Base-by-base conservation (phyloP, 2,113 vertebrate genomes). In the Periophthalmodon schlosseri region DNA sequence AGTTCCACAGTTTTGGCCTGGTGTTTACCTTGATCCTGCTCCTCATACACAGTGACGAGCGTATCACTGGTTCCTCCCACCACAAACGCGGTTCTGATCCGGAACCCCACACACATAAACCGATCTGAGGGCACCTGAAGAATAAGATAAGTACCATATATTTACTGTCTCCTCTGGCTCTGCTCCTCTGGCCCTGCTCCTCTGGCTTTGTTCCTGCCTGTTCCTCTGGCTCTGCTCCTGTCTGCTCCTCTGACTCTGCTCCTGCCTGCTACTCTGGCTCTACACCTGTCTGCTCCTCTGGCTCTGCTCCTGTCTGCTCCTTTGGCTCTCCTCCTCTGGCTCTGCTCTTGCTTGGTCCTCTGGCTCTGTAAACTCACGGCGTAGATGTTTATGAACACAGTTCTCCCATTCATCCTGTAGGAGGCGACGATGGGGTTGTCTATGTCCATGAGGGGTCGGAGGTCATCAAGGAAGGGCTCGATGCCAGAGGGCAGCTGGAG, bases 401-500 rank as follows among this genome's bases (percentile, higher is more conserved):
- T 94, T 56, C 91, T 91, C 0, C 95, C 95, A 63, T 88, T 88
- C 20, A 96, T 91, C 70, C 95, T 90, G 39, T 95, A 98, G 80
- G 94, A 83, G n/a, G 92, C 90, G 80, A 97, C 78, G 46, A 93
- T 0, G 15, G 93, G 93, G 72, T 96, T 95, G 0, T 92, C 79
- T 12, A 72, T 44, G 73, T 95, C 94, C 11, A 84, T 89, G 78
- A 96, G 94, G 88, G 85, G 90, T 68, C 79, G 73, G 77, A 99
- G 92, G 57, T 98, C 96, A 16, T 96, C 94, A 68, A 92, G 70
- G 36, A 94, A 78, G 3, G 94, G 92, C 1, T 76, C 87, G 70
- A 98, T 74, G 20, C 96, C 96, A 10, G 95, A 96, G 1, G 95
- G 94, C 85, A 99, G 85, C 64, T 95, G 83, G 70, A 99, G 97